Percentiles rank a stretch among this genome's conserved stretches.
phyloP scores from a whole-genome alignment of 2,797 vertebrate species.

The Poecilia wingei region DNA sequence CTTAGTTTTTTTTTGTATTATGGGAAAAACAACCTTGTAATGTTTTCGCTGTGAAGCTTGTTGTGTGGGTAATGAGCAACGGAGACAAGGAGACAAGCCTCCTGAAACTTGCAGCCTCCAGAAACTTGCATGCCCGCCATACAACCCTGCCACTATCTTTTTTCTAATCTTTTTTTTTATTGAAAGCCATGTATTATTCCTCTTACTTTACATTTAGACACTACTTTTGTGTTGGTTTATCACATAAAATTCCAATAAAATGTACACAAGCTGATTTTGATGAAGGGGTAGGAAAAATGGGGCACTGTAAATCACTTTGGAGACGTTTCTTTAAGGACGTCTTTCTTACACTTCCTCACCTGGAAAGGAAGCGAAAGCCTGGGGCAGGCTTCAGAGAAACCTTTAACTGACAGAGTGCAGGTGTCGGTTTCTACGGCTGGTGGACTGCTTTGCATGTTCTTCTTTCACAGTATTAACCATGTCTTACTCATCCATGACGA shows the following conservation, averaged over 20 bases:
- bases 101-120: neutral
- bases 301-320: neutral
- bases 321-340: conserved; percentile 2
- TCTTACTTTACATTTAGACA: neutral
- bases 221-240: neutral
- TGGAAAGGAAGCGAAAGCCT: conserved; percentile 1
- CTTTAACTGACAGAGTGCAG: neutral
- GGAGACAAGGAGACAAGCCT: neutral
- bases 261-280: neutral
- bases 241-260: neutral
- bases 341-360: neutral
- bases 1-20: too few species aligned
- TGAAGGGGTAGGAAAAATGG: neutral
- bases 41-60: too few species aligned
- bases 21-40: too few species aligned
- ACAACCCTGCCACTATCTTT: too few species aligned
- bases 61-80: too few species aligned
- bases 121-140: neutral
- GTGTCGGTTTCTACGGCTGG: neutral
- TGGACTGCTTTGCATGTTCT: neutral
- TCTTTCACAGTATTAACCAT: neutral
- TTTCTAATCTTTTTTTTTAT: neutral
- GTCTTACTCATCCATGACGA: neutral
- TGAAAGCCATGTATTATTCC: neutral
- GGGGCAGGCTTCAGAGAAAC: neutral